These are phyloP conservation scores for Trisateles emortualis DNA, from an alignment of 2,888 invertebrate species.

Conservation along the genomic window DNA sequence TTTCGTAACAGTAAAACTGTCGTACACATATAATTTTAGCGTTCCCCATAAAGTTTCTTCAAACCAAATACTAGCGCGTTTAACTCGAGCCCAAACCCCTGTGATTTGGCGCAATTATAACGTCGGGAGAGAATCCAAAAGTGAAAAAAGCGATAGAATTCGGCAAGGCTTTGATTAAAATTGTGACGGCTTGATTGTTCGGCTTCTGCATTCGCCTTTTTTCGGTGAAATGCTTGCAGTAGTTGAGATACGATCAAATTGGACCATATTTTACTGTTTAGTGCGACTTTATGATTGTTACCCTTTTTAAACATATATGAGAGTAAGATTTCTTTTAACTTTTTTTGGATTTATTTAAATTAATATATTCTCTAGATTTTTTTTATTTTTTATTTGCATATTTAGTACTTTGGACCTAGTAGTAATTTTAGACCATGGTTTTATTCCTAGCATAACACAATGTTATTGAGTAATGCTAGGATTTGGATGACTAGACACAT, in stretches of 20 bases:
- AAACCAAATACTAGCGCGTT: slow-evolving; percentile 58
- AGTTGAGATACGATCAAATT: slow-evolving; percentile 53
- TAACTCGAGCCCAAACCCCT: slow-evolving; percentile 60
- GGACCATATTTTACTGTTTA: slow-evolving; percentile 47
- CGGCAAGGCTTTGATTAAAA: slow-evolving; percentile 80
- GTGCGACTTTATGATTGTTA: slow-evolving; percentile 43
- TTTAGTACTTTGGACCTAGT: too few relatives aligned
- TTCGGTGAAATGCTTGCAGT: slow-evolving; percentile 53
- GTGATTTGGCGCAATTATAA: slow-evolving; percentile 84
- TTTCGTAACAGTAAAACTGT: background rate
- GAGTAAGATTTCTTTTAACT: slow-evolving; percentile 9
- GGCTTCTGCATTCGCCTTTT: slow-evolving; percentile 50
- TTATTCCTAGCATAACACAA: too few relatives aligned
- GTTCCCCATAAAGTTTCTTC: slow-evolving; percentile 26
- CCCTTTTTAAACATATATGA: slow-evolving; percentile 21
- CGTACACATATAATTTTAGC: background rate
- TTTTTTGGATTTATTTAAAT: too few relatives aligned
- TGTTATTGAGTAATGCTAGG: too few relatives aligned
- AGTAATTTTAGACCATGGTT: too few relatives aligned
- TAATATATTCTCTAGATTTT: too few relatives aligned
- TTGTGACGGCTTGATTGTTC: slow-evolving; percentile 83
- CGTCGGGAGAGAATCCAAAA: slow-evolving; percentile 74
- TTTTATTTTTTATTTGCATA: too few relatives aligned
- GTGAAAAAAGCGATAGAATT: slow-evolving; percentile 81
- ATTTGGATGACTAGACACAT: too few relatives aligned